A percentile compares a stretch with the other conserved stretches of the same genome.
Evolutionary conservation across 2,113 vertebrate species (phyloP).

Genomic region (Choloepus hoffmanni): DNA sequence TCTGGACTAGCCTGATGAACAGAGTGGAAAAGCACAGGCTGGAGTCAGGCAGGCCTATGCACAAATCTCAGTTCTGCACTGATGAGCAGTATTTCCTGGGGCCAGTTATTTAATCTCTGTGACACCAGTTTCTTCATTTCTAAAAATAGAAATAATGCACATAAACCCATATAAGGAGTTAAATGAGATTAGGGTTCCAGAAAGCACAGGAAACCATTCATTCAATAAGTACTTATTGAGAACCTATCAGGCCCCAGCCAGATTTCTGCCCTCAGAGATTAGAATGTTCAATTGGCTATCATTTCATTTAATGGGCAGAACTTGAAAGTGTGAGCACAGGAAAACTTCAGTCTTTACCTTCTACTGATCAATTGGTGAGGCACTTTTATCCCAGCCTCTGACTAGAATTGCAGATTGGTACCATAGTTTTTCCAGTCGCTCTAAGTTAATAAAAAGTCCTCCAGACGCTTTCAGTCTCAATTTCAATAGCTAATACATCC

Average conservation of each 20-base stretch:
- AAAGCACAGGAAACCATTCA: neutral
- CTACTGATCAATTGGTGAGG: neutral
- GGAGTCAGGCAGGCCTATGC: neutral
- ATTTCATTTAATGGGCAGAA: neutral
- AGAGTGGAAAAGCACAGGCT: neutral
- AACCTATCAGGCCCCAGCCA: neutral
- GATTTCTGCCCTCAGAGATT: neutral
- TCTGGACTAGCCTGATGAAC: neutral
- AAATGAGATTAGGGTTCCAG: neutral
- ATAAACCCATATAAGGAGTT: neutral
- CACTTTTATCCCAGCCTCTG: neutral
- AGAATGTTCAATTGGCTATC: neutral
- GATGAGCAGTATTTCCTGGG: neutral
- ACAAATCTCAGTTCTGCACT: neutral
- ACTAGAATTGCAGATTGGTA: neutral
- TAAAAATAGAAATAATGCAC: slow-evolving; percentile 23
- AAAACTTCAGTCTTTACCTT: neutral
- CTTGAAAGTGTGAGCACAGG: neutral
- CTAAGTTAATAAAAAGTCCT: slow-evolving; percentile 29
- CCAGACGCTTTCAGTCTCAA: neutral
- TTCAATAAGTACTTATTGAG: neutral
- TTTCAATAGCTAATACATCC: neutral
- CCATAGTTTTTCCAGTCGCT: neutral
- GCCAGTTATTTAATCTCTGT: neutral
- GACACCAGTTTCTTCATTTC: neutral